Conservation (phyloP, 2,797 vertebrate species). For the Limnodromus scolopaceus region DNA sequence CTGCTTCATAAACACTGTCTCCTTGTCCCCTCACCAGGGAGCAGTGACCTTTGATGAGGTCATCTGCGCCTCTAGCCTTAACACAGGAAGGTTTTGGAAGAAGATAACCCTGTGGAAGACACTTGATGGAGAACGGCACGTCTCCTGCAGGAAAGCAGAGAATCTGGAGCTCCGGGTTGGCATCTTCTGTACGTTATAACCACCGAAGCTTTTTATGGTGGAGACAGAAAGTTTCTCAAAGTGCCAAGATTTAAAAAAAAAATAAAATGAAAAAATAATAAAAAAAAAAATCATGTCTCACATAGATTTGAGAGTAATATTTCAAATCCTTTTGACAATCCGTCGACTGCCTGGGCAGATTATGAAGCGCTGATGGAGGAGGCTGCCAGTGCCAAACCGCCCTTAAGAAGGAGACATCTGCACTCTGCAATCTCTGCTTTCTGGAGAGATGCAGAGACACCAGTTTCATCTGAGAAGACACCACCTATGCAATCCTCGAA, state of each 20-base stretch:
- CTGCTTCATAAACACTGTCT: background rate
- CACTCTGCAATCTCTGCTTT: background rate
- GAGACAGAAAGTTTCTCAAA: background rate
- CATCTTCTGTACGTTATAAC: background rate
- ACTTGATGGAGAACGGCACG: fast-evolving
- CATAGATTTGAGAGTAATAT: background rate
- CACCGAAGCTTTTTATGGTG: background rate
- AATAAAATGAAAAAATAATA: background rate
- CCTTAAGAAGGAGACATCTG: slow-evolving; percentile 1
- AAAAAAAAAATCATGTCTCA: background rate
- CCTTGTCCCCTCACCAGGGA: background rate
- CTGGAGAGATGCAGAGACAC: background rate
- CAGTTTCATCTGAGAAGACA: background rate
- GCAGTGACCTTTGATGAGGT: background rate
- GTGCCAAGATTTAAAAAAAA: background rate
- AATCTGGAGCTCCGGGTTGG: background rate
- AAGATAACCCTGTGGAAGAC: background rate
- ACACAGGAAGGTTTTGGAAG: background rate
- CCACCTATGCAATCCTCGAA: background rate
- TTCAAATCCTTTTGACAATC: background rate
- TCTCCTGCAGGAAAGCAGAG: background rate
- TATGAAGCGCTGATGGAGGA: background rate
- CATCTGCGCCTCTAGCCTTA: background rate
- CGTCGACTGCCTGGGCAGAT: background rate
- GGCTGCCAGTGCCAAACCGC: background rate